Conservation (phyloP, 2,113 vertebrate species). For the Mus spicilegus region DNA sequence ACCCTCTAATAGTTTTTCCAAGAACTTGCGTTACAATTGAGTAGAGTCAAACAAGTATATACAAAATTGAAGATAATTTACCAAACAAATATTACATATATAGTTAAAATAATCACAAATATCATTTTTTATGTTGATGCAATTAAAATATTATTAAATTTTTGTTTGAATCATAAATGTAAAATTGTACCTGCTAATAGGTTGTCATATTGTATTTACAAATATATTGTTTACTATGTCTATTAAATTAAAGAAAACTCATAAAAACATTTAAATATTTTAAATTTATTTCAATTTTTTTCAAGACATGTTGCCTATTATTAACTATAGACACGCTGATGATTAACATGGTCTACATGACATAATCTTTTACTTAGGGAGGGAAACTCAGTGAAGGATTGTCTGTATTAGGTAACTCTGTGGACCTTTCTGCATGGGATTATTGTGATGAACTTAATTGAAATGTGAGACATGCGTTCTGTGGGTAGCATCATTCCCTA, state of each 20-base stretch:
- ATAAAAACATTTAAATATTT: background rate
- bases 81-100: background rate
- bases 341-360: background rate
- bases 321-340: background rate
- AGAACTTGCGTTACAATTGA: background rate
- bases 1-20: background rate
- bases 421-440: background rate
- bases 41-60: background rate
- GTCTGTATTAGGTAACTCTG: background rate
- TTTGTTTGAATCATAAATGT: background rate
- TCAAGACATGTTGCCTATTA: background rate
- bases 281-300: background rate
- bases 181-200: background rate
- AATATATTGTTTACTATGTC: background rate
- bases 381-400: background rate
- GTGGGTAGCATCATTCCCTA: background rate
- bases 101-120: background rate
- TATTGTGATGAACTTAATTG: background rate
- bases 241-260: background rate
- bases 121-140: slow-evolving; percentile 1
- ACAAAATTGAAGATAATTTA: background rate
- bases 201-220: too few relatives aligned
- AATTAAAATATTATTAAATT: background rate
- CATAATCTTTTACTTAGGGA: background rate
- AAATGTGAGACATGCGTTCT: background rate